A percentile compares a stretch with the other conserved stretches of the same genome.
These are phyloP conservation scores for Pteria penguin DNA, from an alignment of 2,888 invertebrate genomes.

Conservation along the genomic window DNA sequence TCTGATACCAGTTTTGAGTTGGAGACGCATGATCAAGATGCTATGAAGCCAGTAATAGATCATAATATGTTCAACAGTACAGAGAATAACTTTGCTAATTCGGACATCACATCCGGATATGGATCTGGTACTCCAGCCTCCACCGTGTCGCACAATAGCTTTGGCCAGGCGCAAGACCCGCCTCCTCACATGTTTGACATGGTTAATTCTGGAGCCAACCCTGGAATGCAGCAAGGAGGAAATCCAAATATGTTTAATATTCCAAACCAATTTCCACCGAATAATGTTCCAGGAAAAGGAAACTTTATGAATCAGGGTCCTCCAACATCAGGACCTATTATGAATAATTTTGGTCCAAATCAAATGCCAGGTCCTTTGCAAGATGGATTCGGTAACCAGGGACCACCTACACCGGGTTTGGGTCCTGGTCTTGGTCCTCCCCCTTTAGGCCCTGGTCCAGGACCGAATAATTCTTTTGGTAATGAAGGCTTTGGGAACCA, in stretches of 20 bases:
- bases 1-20: slow-evolving; percentile 43
- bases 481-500: slow-evolving; percentile 13
- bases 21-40: slow-evolving; percentile 56
- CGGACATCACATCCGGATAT: slow-evolving; percentile 47
- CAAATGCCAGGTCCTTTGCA: background rate
- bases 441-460: slow-evolving; percentile 8
- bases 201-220: slow-evolving; percentile 29
- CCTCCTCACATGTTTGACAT: slow-evolving; percentile 32
- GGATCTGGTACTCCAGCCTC: slow-evolving; percentile 52
- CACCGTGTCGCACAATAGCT: slow-evolving; percentile 28
- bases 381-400: slow-evolving; percentile 15
- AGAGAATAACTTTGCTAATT: slow-evolving; percentile 51
- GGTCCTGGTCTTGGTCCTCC: slow-evolving; percentile 1
- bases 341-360: background rate
- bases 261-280: slow-evolving; percentile 31
- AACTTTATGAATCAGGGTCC: slow-evolving; percentile 6
- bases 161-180: slow-evolving; percentile 21
- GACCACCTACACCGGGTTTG: background rate
- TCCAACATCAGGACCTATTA: background rate
- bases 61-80: slow-evolving; percentile 36
- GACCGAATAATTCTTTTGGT: background rate
- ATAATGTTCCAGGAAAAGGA: background rate
- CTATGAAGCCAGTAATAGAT: slow-evolving; percentile 9
- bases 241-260: slow-evolving; percentile 26
- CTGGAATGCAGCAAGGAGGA: slow-evolving; percentile 34